A percentile compares a stretch with the other conserved stretches of the same genome.
Conservation (phyloP, 1,140 invertebrate genomes). For the Lasaia peninsularis region DNA sequence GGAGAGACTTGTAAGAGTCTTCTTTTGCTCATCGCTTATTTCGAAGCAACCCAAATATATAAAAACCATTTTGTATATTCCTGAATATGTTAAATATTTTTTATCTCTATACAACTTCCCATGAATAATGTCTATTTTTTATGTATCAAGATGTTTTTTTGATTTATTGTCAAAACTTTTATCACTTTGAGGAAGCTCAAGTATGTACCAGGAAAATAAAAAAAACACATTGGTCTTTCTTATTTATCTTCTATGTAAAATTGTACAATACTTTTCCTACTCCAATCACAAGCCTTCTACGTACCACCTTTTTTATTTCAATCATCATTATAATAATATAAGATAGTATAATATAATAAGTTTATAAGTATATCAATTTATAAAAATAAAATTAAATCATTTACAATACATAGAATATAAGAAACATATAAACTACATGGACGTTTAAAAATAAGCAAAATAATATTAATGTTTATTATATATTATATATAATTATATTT, state of each 20-base stretch:
- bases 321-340: too few relatives aligned
- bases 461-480: too few relatives aligned
- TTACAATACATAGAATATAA: neutral
- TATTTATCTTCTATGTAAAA: neutral
- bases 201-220: neutral
- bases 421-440: conserved; percentile 9
- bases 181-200: conserved; percentile 33
- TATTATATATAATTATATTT: too few relatives aligned
- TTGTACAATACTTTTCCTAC: neutral
- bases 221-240: neutral
- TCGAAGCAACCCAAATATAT: too few relatives aligned
- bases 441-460: neutral
- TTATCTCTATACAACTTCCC: neutral
- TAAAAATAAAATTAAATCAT: too few relatives aligned
- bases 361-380: too few relatives aligned
- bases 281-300: neutral
- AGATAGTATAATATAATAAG: too few relatives aligned
- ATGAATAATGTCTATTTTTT: conserved; percentile 2
- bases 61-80: neutral
- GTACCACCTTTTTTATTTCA: too few relatives aligned
- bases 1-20: too few relatives aligned
- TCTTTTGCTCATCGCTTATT: too few relatives aligned
- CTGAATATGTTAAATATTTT: neutral
- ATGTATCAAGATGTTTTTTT: conserved; percentile 20
- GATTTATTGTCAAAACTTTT: conserved; percentile 43